These are phyloP conservation scores for Phenacoccus solenopsis DNA, from an alignment of 1,140 invertebrate genomes.

Conservation along the genomic window DNA sequence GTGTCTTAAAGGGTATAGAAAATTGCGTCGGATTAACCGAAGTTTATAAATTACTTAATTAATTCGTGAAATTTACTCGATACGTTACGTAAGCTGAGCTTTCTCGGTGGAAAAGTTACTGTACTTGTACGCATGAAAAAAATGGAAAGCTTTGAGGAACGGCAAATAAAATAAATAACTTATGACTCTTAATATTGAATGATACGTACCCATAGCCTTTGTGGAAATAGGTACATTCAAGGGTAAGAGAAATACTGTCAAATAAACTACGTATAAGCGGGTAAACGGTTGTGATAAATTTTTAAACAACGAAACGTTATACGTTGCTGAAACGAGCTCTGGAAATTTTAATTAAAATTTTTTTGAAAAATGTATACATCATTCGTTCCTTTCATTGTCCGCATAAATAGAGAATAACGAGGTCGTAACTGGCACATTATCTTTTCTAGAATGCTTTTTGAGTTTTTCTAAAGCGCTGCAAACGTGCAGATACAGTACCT, in stretches of 20 bases:
- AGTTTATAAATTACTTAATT: conserved; percentile 4
- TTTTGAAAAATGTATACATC: not conserved
- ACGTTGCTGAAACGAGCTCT: not conserved
- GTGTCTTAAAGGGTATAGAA: no score
- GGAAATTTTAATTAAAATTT: not conserved
- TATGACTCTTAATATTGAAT: no score
- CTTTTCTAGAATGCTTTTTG: not conserved
- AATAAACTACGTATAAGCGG: no score
- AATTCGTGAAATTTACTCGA: not conserved
- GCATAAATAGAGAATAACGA: conserved; percentile 2
- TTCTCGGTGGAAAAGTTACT: not conserved
- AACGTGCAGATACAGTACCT: not conserved
- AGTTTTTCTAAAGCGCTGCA: not conserved
- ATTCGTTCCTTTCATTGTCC: not conserved
- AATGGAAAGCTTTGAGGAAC: not conserved
- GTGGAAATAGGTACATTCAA: no score
- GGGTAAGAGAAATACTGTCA: no score
- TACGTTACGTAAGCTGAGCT: not conserved
- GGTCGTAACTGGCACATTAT: conserved; percentile 1
- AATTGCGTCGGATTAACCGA: no score
- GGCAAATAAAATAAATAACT: no score
- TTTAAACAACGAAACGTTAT: not conserved
- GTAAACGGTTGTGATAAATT: no score
- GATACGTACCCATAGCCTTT: no score
- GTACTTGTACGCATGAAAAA: not conserved